Evolutionary conservation across 2,113 vertebrate species (phyloP).

Genomic region (Actenoides hombroni): DNA sequence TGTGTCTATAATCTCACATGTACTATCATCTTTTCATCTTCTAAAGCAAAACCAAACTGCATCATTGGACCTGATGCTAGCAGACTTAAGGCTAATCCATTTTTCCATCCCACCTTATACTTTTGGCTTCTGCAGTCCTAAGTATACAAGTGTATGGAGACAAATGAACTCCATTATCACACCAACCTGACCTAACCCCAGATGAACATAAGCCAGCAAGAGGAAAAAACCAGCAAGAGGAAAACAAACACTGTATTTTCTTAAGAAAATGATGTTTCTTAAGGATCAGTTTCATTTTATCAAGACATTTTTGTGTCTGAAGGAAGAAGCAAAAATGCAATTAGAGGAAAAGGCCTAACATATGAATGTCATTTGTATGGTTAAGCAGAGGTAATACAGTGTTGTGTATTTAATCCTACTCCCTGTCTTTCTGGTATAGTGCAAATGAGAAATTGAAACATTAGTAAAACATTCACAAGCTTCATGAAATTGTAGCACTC

Average conservation of each 20-base stretch:
- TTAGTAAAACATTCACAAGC: constrained; percentile 37
- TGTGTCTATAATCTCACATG: neutral
- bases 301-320: constrained; percentile 60
- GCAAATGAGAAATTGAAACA: constrained; percentile 60
- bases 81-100: neutral
- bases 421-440: neutral
- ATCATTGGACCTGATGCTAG: neutral
- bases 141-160: neutral
- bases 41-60: neutral
- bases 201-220: neutral
- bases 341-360: constrained; percentile 53
- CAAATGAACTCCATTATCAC: neutral
- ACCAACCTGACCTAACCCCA: neutral
- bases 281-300: constrained; percentile 51
- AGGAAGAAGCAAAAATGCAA: constrained; percentile 60
- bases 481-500: constrained; percentile 42
- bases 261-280: constrained; percentile 55
- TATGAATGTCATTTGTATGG: constrained; percentile 47
- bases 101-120: neutral
- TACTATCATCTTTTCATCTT: neutral
- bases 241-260: constrained; percentile 35
- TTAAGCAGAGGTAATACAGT: constrained; percentile 43
- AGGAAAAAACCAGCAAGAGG: neutral
- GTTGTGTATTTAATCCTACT: constrained; percentile 50
- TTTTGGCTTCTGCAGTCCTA: neutral